Percentiles rank a stretch among this genome's conserved stretches.
Evolutionary conservation across 2,888 invertebrate species (phyloP).

Genomic region (Cepaea hortensis): DNA sequence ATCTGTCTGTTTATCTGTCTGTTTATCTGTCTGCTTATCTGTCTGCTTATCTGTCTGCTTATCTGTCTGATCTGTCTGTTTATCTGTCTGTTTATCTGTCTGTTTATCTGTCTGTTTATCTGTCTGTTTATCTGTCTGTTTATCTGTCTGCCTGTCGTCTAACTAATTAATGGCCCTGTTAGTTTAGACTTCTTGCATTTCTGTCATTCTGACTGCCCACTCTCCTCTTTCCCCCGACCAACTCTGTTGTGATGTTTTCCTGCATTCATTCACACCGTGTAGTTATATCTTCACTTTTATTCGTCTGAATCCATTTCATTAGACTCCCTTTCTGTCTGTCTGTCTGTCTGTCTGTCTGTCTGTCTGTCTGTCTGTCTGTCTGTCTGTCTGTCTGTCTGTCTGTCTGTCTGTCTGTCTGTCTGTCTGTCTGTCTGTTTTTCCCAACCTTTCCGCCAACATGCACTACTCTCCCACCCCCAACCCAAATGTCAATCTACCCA

Average conservation of each 20-base stretch:
- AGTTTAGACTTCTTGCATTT: too few species aligned
- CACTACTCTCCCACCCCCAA: too few species aligned
- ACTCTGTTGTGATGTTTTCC: too few species aligned
- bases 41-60: neutral
- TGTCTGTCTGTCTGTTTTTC: neutral
- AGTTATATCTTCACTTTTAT: too few species aligned
- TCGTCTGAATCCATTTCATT: too few species aligned
- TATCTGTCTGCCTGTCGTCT: neutral
- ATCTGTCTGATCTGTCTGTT: neutral
- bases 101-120: neutral
- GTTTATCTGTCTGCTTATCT: neutral
- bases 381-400: slow-evolving; percentile 7
- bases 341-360: neutral
- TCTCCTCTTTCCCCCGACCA: too few species aligned
- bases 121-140: neutral
- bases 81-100: neutral
- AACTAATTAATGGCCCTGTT: neutral
- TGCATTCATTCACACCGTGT: too few species aligned
- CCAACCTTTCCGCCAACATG: too few species aligned
- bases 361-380: slow-evolving; percentile 1
- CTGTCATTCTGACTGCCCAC: too few species aligned
- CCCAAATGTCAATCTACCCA: too few species aligned
- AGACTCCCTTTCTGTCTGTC: neutral
- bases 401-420: slow-evolving; percentile 7
- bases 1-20: neutral